Evolutionary conservation across 2,797 vertebrate species (phyloP).

Genomic region (Pyrocephalus nanus): DNA sequence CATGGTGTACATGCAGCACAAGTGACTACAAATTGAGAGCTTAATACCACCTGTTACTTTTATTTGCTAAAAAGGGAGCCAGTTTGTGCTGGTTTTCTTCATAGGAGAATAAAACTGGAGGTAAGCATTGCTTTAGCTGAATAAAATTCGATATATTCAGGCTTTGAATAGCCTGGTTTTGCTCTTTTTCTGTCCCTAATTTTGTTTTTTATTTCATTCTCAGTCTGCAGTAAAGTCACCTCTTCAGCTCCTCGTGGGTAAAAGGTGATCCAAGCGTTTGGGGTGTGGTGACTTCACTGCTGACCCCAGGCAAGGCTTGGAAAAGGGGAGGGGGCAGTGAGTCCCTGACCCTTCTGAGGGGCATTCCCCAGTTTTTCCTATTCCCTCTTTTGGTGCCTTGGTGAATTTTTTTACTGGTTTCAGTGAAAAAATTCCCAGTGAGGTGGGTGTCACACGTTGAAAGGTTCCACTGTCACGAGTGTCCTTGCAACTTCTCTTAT

Average conservation of each 20-base stretch:
- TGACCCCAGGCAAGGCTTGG: background rate
- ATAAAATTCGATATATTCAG: background rate
- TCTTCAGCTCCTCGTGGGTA: background rate
- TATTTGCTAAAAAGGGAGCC: background rate
- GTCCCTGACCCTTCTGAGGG: background rate
- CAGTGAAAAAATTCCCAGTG: background rate
- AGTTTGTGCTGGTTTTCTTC: background rate
- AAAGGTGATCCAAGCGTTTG: background rate
- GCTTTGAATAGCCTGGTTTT: background rate
- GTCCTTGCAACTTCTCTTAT: background rate
- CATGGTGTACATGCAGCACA: fast-evolving
- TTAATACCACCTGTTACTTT: background rate
- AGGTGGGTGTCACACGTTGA: background rate
- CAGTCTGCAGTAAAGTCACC: background rate
- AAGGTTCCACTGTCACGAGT: background rate
- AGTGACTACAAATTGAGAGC: background rate
- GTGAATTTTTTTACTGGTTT: background rate
- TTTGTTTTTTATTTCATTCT: background rate
- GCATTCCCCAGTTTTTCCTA: background rate
- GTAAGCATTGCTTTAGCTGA: background rate
- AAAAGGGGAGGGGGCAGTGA: background rate
- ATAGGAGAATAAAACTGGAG: background rate
- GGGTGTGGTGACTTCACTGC: background rate
- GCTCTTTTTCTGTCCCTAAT: background rate
- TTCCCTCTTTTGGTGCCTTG: background rate